These are phyloP conservation scores for Caenorhabditis briggsae DNA, from an alignment of 1,140 invertebrate species.

Conservation along the genomic window DNA sequence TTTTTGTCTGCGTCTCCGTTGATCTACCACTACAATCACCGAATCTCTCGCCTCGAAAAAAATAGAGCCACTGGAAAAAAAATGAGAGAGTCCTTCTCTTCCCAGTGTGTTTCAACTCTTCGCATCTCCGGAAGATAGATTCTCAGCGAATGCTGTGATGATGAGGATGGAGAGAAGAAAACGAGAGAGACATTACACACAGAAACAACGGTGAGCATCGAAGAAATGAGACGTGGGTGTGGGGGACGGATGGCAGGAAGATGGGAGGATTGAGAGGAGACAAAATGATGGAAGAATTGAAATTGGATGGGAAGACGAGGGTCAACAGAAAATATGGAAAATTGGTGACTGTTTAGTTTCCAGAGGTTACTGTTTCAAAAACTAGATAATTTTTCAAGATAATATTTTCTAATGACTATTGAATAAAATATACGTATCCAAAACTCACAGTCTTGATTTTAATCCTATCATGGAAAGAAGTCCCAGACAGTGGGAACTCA, in stretches of 20 bases:
- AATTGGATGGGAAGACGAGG: background rate
- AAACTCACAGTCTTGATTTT: too few species aligned
- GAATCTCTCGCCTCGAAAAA: background rate
- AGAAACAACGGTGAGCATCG: background rate
- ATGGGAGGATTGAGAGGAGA: background rate
- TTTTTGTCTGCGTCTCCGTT: slow-evolving; percentile 19
- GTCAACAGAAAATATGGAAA: background rate
- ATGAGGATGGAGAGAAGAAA: slow-evolving; percentile 30
- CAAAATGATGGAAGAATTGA: slow-evolving; percentile 19
- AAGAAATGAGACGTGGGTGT: background rate
- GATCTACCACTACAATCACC: background rate
- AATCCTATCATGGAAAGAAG: too few species aligned
- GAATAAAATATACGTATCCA: too few species aligned
- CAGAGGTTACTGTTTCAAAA: too few species aligned
- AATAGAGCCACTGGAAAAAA: slow-evolving; percentile 3
- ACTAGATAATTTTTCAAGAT: too few species aligned
- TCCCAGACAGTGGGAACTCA: too few species aligned
- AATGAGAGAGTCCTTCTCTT: background rate
- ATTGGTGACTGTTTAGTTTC: too few species aligned
- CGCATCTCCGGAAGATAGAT: background rate
- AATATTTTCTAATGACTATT: too few species aligned
- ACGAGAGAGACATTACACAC: slow-evolving; percentile 32
- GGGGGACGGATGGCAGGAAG: background rate
- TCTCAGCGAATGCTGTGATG: slow-evolving; percentile 11
- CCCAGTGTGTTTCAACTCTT: background rate